A percentile compares a stretch with the other conserved stretches of the same genome.
These are phyloP conservation scores for Macrobrachium rosenbergii DNA, from an alignment of 1,140 invertebrate genomes.

Conservation along the genomic window DNA sequence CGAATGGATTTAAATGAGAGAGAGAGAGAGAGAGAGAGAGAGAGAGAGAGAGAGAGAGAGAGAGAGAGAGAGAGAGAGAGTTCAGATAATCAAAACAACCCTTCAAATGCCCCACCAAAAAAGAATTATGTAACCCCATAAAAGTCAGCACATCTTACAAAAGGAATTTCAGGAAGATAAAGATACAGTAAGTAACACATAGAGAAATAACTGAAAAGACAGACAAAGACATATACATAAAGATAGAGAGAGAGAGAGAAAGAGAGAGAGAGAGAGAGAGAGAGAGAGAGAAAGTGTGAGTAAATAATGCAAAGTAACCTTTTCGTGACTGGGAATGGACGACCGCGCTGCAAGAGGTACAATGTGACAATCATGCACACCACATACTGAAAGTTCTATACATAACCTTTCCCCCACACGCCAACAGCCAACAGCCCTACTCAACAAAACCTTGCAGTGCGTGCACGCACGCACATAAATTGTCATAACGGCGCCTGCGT, in stretches of 20 bases:
- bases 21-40: no score
- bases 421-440: not conserved
- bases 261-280: not conserved
- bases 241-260: not conserved
- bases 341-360: conserved; percentile 4
- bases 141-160: no score
- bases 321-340: not conserved
- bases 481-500: no score
- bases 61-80: no score
- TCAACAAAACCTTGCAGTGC: not conserved
- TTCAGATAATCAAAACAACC: no score
- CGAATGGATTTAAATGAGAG: no score
- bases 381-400: conserved; percentile 33
- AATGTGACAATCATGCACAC: conserved; percentile 10
- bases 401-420: conserved; percentile 16
- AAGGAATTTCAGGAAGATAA: no score
- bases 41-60: no score
- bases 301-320: conserved; percentile 30
- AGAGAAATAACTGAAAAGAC: not conserved
- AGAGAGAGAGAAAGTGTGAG: not conserved
- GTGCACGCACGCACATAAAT: not conserved
- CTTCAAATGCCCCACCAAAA: no score
- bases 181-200: not conserved
- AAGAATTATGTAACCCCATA: no score
- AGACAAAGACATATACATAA: not conserved